Evolutionary conservation across 2,113 vertebrate genomes (phyloP), one percentile per base, ranked within the genome.

Genomic region (Colinus virginianus): DNA sequence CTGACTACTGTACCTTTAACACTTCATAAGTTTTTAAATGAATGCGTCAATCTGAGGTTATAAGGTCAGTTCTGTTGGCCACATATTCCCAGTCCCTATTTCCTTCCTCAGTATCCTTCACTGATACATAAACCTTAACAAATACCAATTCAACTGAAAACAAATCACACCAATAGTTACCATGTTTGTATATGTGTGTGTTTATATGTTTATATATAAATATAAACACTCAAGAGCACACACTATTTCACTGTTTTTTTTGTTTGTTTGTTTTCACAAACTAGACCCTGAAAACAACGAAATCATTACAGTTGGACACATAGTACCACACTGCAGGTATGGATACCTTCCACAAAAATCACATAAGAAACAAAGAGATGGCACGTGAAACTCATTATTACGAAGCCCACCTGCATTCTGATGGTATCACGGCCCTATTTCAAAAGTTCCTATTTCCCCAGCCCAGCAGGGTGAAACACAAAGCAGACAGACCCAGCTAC

Each of bases 1-100:
- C 53, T 56, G 38, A 85, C 66, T 85, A 83, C 78, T 88, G 85
- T 45, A 94, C 32, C 86, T 89, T 63, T 68, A 96, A 84, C 62
- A 55, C 78, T 75, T 76, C 22, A 55, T 89, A 75, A 40, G 79
- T 87, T 84, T 28, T 58, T 46, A 63, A 64, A 62, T 22, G 0
- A 71, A 74, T 63, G 75, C 38, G 76, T 90, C 84, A 88, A 64
- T 26, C 22, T 63, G 43, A 93, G 68, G 66, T 87, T 48, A 78
- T 83, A 80, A 66, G 40, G 61, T 75, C 69, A 84, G 1, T 6
- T 51, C 68, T 48, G 61, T 6, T 42, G 23, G n/a, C 61, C 61
- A 43, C 15, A 0, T 19, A 79, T 45, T 85, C 79, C n/a, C 76
- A 90, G 32, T 7, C 43, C 53, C 13, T 45, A 32, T 53, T 88